Evolutionary conservation across 37 sponge, comb jelly and placozoan species (phyloP), one percentile per base, ranked within the genome.

Genomic region (Chondrilla cf. caribensis): DNA sequence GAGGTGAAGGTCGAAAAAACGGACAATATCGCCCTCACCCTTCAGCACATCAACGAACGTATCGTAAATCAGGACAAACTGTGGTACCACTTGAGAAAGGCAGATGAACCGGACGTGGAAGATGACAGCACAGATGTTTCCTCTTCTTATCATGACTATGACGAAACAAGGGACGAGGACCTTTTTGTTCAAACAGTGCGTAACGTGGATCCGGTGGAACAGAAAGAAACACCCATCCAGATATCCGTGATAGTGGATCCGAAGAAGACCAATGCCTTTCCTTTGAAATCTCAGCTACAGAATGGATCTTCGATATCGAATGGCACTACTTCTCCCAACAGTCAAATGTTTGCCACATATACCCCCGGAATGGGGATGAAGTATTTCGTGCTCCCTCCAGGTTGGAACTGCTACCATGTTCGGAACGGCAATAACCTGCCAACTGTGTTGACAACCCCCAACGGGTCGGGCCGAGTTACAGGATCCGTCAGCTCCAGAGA

Each of bases 41-140:
- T 73, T n/a, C 76, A 73, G 44, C 44, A 43, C 76, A 73, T 73
- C 76, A 73, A 73, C 36, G 44, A 42, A n/a, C 76, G 76, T 17
- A 73, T 73, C 24, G 44, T 73, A 24, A 42, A 73, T 24, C 76
- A 73, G 43, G 76, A 73, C 41, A 37, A 37, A 42, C 44, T 73
- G 76, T 73, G 76, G 76, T 73, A 73, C 76, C 76, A 73, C 43
- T 43, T 73, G 44, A 37, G 76, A 22, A 31, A 73, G 15, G n/a
- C 41, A n/a, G 44, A 73, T 38, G 76, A 73, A 73, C 76, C 41
- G 22, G 68, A 67, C 4, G 68, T 67, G 1, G 68, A 28, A 17
- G 68, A 67, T 32, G 41, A 40, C 41, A 43, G 44, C 6, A 39
- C 25, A 22, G 41, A 39, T 2, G 44, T n/a, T 18, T 42, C 44